Percentiles rank a stretch among this genome's conserved stretches.
These are phyloP conservation scores for Tetranychus truncatus DNA, from an alignment of 2,888 invertebrate genomes.

Conservation along the genomic window DNA sequence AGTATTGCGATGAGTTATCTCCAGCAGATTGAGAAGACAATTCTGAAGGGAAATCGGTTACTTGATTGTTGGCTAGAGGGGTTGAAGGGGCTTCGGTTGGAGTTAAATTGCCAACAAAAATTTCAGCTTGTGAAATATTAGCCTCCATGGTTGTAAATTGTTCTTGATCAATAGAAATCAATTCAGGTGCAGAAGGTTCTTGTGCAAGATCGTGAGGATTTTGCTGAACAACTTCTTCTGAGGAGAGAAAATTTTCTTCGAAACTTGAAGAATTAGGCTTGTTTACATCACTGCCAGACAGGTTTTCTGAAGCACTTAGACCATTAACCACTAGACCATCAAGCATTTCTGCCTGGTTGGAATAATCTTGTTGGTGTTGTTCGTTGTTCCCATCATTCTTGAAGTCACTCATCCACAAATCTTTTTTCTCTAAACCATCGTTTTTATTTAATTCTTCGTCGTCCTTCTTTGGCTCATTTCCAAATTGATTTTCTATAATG, in stretches of 20 bases:
- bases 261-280: no score
- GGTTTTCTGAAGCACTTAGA: not conserved
- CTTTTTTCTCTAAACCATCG: not conserved
- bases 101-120: not conserved
- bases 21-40: not conserved
- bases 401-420: not conserved
- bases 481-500: not conserved
- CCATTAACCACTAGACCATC: not conserved
- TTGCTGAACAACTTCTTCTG: not conserved
- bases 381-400: not conserved
- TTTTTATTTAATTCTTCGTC: not conserved
- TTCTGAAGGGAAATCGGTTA: not conserved
- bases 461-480: not conserved
- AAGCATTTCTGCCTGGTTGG: not conserved
- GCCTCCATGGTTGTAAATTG: not conserved
- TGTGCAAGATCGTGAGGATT: not conserved
- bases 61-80: not conserved
- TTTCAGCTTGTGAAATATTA: not conserved
- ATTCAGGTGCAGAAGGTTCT: not conserved
- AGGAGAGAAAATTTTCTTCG: not conserved
- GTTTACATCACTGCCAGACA: not conserved
- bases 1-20: not conserved
- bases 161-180: not conserved
- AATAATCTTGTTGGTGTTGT: not conserved
- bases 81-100: not conserved